Conservation (phyloP, 2,113 vertebrate genomes). For the Boulengeromyrus knoepffleri region DNA sequence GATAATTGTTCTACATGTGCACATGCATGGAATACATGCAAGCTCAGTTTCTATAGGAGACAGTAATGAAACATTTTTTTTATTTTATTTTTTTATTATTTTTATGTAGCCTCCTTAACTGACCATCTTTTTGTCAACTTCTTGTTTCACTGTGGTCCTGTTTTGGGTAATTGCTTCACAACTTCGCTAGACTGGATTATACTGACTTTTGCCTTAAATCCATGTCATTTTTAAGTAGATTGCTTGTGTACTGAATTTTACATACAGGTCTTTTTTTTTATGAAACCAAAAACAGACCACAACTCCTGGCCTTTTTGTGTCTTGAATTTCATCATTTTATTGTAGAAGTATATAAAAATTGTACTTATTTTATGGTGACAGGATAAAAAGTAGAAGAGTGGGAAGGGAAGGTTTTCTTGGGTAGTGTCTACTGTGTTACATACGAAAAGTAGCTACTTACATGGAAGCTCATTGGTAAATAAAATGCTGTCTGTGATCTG, state of each 20-base stretch:
- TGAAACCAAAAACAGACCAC: not conserved
- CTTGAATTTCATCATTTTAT: constrained; percentile 7
- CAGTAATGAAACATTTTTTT: constrained; percentile 33
- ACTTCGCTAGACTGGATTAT: constrained; percentile 31
- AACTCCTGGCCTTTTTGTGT: constrained; percentile 31
- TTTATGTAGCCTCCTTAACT: constrained; percentile 29
- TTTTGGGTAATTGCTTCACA: constrained; percentile 42
- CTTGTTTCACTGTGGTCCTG: constrained; percentile 26
- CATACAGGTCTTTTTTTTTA: not conserved
- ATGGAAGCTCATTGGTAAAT: constrained; percentile 63
- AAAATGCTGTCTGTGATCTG: constrained; percentile 64
- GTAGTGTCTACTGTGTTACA: constrained; percentile 59
- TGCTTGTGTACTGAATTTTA: not conserved
- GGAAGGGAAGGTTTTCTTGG: constrained; percentile 32
- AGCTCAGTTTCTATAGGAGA: constrained; percentile 28
- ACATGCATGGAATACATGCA: constrained; percentile 1
- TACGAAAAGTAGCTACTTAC: constrained; percentile 51
- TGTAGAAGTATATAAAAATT: constrained; percentile 42
- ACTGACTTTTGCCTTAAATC: constrained; percentile 24
- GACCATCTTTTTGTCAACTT: constrained; percentile 35
- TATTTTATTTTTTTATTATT: constrained; percentile 34
- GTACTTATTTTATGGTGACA: constrained; percentile 44
- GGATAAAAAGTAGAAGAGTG: constrained; percentile 39
- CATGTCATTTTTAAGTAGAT: not conserved
- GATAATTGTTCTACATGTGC: not conserved